Evolutionary conservation across 2,113 vertebrate species (phyloP).

Genomic region (Corapipo altera): DNA sequence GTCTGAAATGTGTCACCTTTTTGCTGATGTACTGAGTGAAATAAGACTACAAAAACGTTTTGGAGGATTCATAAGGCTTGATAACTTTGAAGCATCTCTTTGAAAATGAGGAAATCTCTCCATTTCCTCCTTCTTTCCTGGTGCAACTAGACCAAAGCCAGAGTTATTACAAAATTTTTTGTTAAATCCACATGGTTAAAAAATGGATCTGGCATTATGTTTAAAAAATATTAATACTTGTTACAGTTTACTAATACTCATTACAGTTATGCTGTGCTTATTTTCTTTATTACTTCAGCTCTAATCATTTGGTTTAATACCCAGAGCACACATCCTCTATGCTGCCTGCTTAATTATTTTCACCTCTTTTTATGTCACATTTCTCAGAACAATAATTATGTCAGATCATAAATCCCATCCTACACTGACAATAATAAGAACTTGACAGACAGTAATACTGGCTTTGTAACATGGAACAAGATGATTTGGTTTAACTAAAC

Average conservation of each 20-base stretch:
- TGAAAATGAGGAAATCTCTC: background rate
- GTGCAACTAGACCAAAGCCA: background rate
- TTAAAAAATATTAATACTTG: background rate
- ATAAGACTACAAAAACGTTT: background rate
- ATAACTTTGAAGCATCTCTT: background rate
- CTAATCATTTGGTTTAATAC: background rate
- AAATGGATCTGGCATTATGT: background rate
- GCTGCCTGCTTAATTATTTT: conserved; percentile 5
- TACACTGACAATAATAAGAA: background rate
- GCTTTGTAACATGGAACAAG: background rate
- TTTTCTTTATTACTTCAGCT: background rate
- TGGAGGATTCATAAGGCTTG: background rate
- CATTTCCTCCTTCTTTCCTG: background rate
- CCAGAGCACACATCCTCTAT: background rate
- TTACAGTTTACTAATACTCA: background rate
- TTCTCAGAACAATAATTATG: background rate
- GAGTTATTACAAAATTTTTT: background rate
- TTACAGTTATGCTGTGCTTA: background rate
- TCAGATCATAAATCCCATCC: background rate
- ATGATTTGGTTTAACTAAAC: background rate
- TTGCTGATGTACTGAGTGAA: background rate
- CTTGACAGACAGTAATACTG: background rate
- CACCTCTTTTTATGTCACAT: background rate
- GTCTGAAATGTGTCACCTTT: background rate
- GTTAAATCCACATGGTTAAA: background rate